A percentile compares a stretch with the other conserved stretches of the same genome.
phyloP scores from a whole-genome alignment of 2,113 vertebrate species.

The human region DNA sequence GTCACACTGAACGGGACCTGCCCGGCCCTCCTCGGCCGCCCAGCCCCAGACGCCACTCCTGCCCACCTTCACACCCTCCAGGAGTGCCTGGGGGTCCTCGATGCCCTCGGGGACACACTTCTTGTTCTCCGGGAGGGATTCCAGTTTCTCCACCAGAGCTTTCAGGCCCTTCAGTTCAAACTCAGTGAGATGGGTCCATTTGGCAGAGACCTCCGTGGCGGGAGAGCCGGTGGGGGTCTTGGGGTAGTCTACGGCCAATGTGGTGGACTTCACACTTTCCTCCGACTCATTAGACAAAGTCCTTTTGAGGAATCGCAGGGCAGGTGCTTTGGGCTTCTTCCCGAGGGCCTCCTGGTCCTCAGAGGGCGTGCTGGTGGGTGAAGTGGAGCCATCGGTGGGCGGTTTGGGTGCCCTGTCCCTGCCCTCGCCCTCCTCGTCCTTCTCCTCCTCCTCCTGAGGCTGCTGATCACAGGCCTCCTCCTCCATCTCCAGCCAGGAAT shows the following conservation, averaged over 20 bases:
- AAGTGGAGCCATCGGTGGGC: constrained; percentile 83
- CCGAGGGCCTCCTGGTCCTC: constrained; percentile 84
- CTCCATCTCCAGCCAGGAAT: constrained; percentile 93
- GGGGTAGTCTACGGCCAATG: constrained; percentile 85
- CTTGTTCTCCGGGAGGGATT: constrained; percentile 96
- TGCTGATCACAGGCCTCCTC: constrained; percentile 92
- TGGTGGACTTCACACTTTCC: constrained; percentile 87
- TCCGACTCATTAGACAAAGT: constrained; percentile 91
- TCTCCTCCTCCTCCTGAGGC: constrained; percentile 83
- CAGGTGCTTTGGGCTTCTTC: constrained; percentile 83
- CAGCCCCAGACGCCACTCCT: neutral
- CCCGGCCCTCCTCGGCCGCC: neutral
- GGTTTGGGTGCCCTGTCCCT: constrained; percentile 79
- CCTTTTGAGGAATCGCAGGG: constrained; percentile 86
- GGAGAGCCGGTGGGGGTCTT: constrained; percentile 93
- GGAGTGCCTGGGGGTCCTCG: constrained; percentile 92
- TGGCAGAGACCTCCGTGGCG: constrained; percentile 84
- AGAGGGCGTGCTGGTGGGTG: constrained; percentile 82
- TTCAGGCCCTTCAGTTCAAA: constrained; percentile 95
- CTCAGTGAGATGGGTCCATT: constrained; percentile 95
- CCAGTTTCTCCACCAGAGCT: constrained; percentile 95
- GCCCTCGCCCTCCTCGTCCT: constrained; percentile 58
- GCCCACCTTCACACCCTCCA: constrained; percentile 96
- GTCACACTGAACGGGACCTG: neutral
- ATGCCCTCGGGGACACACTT: constrained; percentile 95